Evolutionary conservation across 1,140 invertebrate species (phyloP), one percentile per base, ranked within the genome.

Genomic region (Medauroidea extradentata): DNA sequence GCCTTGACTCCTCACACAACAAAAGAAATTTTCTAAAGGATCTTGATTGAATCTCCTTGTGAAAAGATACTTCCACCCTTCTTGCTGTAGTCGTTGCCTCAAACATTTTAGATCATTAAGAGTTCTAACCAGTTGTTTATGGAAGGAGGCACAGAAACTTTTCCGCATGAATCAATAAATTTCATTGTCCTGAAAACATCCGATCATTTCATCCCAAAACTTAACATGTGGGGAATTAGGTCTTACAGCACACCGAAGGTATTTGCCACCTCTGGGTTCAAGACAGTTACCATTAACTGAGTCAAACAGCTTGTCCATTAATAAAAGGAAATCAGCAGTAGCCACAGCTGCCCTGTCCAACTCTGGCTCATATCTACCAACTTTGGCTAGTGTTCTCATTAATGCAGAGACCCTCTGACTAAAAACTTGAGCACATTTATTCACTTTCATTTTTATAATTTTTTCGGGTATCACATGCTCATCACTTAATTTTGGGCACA

Each of bases 391-490:
- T 25, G 14, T 51, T 51, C 29, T 51, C 49, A 51, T 51, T n/a
- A 25, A 8, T n/a, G 49, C 49, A 27, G 49, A 51, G 11, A 24
- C 49, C n/a, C 24, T 9, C 29, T 51, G 49, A 29, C 49, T 51
- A 16, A 51, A 51, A 23, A 24, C 23, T 25, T 24, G 24, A 29
- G 24, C 21, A 29, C 49, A 51, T n/a, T 51, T 5, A 25, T 16
- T 27, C 19, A 51, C 49, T 18, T 51, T 51, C 49, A 51, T n/a
- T n/a, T 51, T 51, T 14, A 14, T 51, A 3, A 51, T 51, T 24
- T 51, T 51, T 24, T 51, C 49, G 3, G 49, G 49, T n/a, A 51
- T 27, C n/a, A 51, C 2, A 34, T 51, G 49, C 14, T 34, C 5
- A 24, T 51, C 49, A 9, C 13, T 51, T 1, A 51, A 18, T 14